A percentile compares a stretch with the other conserved stretches of the same genome.
Conservation (phyloP, 2,888 invertebrate species). For the Luffia ferchaultella region DNA sequence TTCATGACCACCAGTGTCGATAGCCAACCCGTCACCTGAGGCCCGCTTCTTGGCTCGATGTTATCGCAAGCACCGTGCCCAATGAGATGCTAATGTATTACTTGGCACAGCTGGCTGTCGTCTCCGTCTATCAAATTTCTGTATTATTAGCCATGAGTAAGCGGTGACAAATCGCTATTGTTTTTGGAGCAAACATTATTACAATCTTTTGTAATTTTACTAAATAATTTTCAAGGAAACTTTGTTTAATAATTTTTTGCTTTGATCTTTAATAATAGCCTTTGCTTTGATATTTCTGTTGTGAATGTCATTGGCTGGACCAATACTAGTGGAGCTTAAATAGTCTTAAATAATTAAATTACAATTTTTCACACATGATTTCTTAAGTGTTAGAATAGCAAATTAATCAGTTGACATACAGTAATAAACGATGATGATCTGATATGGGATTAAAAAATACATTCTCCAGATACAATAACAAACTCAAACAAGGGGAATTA, state of each 20-base stretch:
- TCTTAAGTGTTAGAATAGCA: no score
- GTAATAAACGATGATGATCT: no score
- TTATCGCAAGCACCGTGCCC: constrained; percentile 23
- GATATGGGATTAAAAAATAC: no score
- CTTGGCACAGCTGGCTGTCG: constrained; percentile 43
- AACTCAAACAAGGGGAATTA: no score
- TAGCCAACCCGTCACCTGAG: no score
- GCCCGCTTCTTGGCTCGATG: constrained; percentile 34
- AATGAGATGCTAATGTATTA: constrained; percentile 58
- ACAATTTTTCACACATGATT: no score
- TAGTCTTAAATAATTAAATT: no score
- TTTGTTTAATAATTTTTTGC: no score
- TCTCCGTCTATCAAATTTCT: constrained; percentile 40
- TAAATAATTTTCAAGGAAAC: neutral
- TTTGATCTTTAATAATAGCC: neutral
- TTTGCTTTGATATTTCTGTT: neutral
- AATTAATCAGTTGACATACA: no score
- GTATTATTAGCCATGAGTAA: constrained; percentile 34
- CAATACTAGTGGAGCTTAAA: no score
- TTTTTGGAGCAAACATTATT: constrained; percentile 11
- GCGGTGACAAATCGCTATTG: constrained; percentile 24
- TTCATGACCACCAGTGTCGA: no score
- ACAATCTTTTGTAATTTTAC: neutral
- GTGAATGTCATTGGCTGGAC: neutral
- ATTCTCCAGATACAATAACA: no score